Evolutionary conservation across 35 echinoderm and acorn worm species (phyloP), one percentile per base, ranked within the genome.

Genomic region (Stichopus chloronotus): DNA sequence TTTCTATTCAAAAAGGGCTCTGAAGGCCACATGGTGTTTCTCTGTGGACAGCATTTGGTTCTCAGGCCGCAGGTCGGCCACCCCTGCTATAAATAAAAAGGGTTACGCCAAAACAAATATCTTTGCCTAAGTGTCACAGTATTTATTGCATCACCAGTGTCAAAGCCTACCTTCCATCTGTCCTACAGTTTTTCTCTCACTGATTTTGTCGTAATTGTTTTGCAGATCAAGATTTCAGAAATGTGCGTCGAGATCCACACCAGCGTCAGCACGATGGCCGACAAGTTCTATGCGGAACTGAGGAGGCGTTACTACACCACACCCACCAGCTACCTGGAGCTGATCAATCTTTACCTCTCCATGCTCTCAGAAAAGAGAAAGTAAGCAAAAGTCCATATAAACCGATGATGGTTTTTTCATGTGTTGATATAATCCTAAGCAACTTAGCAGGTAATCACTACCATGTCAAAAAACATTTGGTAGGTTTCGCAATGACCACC

Each of bases 161-260:
- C 30, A 43, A 43, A 3, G 30, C 3, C 30, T 43, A 1, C 30
- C 30, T 43, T 43, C 30, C 30, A 43, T 43, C 30, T 43, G 30
- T 43, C 30, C 30, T 43, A 43, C 3, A 43, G 30, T 0, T 43
- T 43, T 43, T 43, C 30, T 43, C 30, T 3, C 0, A 43, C 30
- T 43, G 30, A 43, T 43, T 43, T 1, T 43, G 30, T 43, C 30
- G 30, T 43, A 43, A 43, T 43, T 43, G 30, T 43, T 19, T 74
- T 16, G 6, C 86, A 99, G 97, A 92, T 52, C 56, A 99, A 99
- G 76, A 94, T 99, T 85, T 94, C 95, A 76, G 95, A 99, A 85
- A 99, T 99, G 97, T 99, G 97, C 86, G 97, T 99, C 11, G 97
- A 99, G 81, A 99, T 99, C 16, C 97, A 99, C 68, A 96, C 95